Evolutionary conservation across 2,888 invertebrate species (phyloP).

Genomic region (Nebria brevicollis): DNA sequence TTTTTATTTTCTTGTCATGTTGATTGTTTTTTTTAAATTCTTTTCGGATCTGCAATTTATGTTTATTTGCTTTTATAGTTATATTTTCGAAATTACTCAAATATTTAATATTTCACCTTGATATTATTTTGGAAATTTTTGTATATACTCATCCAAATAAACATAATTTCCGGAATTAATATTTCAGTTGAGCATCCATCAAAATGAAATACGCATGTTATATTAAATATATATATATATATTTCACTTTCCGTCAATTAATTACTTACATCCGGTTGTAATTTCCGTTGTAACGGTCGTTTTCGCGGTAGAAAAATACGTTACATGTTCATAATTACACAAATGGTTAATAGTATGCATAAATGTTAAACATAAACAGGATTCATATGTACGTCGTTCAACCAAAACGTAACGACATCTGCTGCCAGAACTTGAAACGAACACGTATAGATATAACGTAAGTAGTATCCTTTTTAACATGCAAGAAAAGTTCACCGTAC

Average conservation of each 20-base stretch:
- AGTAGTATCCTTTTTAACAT: neutral
- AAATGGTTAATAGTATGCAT: constrained; percentile 15
- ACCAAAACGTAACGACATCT: constrained; percentile 14
- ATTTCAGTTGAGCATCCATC: constrained; percentile 11
- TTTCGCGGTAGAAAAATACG: constrained; percentile 22
- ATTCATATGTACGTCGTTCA: constrained; percentile 14
- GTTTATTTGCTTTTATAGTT: neutral
- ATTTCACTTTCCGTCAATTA: constrained; percentile 43
- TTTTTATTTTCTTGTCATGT: constrained; percentile 1
- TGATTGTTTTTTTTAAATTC: constrained; percentile 7
- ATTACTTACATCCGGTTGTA: constrained; percentile 40
- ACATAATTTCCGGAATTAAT: constrained; percentile 31
- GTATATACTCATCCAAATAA: constrained; percentile 18
- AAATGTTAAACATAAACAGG: constrained; percentile 15
- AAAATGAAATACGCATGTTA: constrained; percentile 4
- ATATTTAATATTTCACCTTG: neutral
- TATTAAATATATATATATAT: constrained; percentile 25
- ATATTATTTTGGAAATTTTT: constrained; percentile 7
- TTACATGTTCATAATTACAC: constrained; percentile 24
- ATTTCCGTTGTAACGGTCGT: constrained; percentile 40
- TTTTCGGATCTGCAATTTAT: neutral
- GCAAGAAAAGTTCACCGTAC: neutral
- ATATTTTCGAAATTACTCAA: constrained; percentile 26
- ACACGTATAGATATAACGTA: neutral
- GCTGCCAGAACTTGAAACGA: neutral